These are phyloP conservation scores for Axea sp. DNA, from an alignment of 2,888 invertebrate genomes.

Conservation along the genomic window DNA sequence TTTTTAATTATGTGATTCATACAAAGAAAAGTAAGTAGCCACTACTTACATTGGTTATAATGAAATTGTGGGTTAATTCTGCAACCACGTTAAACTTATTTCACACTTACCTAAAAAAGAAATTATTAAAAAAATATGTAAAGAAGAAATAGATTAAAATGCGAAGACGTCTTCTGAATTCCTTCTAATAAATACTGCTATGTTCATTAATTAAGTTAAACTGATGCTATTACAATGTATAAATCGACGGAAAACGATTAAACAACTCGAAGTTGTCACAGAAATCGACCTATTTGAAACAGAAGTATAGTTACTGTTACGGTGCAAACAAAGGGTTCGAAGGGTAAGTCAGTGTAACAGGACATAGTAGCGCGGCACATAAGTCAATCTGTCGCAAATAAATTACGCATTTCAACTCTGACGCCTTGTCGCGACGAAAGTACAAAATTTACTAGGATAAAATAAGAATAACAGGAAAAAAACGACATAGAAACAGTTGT, in stretches of 20 bases:
- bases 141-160: too few species aligned
- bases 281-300: constrained; percentile 66
- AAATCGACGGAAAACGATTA: constrained; percentile 45
- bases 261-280: constrained; percentile 65
- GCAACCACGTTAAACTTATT: too few species aligned
- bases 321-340: constrained; percentile 13
- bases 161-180: too few species aligned
- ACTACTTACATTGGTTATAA: too few species aligned
- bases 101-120: too few species aligned
- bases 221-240: constrained; percentile 34
- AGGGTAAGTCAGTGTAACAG: constrained; percentile 57
- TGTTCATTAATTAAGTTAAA: constrained; percentile 20
- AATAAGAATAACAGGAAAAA: constrained; percentile 8
- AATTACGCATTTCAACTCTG: constrained; percentile 51
- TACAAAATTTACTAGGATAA: constrained; percentile 43
- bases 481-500: constrained; percentile 18
- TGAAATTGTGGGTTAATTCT: too few species aligned
- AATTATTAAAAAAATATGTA: too few species aligned
- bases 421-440: constrained; percentile 39
- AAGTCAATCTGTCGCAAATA: constrained; percentile 65
- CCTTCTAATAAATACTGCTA: constrained; percentile 1
- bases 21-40: too few species aligned
- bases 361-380: constrained; percentile 68
- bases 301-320: constrained; percentile 55
- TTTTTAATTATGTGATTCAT: too few species aligned